These are phyloP conservation scores for Agapornis roseicollis DNA, from an alignment of 2,113 vertebrate species.

Conservation along the genomic window DNA sequence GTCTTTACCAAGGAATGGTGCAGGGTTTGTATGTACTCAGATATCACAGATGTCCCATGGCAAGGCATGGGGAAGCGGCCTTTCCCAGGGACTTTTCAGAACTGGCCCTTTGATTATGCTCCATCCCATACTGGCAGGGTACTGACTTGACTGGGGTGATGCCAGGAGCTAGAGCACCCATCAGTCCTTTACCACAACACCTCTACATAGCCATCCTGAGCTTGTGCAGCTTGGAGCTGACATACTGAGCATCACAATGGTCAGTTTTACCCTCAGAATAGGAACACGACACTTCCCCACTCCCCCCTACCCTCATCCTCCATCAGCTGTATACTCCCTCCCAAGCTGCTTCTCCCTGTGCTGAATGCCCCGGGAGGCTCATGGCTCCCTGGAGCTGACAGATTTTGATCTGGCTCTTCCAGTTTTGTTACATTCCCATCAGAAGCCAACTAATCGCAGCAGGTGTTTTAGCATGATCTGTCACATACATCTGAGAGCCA, in stretches of 20 bases:
- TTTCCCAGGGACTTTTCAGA: neutral
- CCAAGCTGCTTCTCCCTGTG: neutral
- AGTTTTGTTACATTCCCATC: conserved; percentile 36
- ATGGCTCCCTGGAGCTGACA: neutral
- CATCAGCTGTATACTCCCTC: neutral
- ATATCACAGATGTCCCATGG: neutral
- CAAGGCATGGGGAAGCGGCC: neutral
- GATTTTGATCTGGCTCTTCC: conserved; percentile 41
- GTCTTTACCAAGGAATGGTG: neutral
- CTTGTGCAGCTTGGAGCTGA: neutral
- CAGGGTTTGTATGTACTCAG: fast-evolving
- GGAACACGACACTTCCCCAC: neutral
- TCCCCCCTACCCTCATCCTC: neutral
- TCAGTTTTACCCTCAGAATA: neutral
- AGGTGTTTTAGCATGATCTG: neutral
- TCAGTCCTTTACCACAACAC: neutral
- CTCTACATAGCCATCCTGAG: neutral
- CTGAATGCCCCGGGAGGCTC: neutral
- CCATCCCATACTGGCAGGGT: neutral
- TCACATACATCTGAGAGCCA: neutral
- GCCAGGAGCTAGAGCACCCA: neutral
- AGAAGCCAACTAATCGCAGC: neutral
- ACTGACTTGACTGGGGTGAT: neutral
- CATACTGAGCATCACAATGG: neutral
- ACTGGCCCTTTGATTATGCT: fast-evolving